Conservation (phyloP, 2,113 vertebrate genomes). For the Oryzias javanicus region DNA sequence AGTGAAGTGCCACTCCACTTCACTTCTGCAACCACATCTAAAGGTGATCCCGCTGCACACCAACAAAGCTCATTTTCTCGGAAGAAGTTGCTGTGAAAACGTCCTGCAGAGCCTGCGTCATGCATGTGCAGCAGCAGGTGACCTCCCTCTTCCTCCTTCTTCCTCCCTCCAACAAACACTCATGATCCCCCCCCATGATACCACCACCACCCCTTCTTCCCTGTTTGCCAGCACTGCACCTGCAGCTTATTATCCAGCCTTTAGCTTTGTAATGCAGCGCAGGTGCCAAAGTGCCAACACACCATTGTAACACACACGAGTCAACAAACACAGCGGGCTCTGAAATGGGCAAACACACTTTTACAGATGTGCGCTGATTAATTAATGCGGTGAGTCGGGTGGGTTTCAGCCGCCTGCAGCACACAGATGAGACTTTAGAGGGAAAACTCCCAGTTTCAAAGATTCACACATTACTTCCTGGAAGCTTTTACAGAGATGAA, state of each 20-base stretch:
- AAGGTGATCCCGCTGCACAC: no score
- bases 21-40: no score
- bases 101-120: conserved; percentile 59
- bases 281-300: conserved; percentile 81
- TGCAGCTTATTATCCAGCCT: conserved; percentile 85
- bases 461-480: neutral
- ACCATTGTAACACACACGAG: conserved; percentile 47
- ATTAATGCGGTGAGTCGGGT: conserved; percentile 51
- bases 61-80: no score
- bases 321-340: conserved; percentile 52
- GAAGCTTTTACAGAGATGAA: neutral
- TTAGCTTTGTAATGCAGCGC: conserved; percentile 81
- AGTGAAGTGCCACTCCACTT: no score
- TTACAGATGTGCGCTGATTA: conserved; percentile 67
- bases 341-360: conserved; percentile 50
- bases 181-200: conserved; percentile 26
- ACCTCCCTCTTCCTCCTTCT: conserved; percentile 40
- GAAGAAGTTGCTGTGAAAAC: neutral
- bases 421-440: conserved; percentile 8
- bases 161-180: conserved; percentile 14
- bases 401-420: no score
- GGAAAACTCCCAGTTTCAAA: neutral
- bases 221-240: conserved; percentile 77
- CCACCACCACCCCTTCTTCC: conserved; percentile 18
- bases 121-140: conserved; percentile 62